Conservation (phyloP, 2,888 invertebrate genomes). For the Spilosoma lubricipeda region DNA sequence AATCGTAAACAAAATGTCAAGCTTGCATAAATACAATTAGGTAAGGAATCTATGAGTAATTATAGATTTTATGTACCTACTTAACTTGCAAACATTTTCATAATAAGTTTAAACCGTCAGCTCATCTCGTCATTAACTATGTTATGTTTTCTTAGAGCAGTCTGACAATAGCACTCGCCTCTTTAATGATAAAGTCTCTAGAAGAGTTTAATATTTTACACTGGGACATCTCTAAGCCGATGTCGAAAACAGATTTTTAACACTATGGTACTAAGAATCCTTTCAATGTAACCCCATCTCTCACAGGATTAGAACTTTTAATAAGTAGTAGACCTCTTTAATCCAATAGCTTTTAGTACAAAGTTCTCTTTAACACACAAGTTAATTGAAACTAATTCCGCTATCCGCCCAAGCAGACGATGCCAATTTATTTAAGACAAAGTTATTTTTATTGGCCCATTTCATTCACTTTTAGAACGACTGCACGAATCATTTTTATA, state of each 20-base stretch:
- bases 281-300: neutral
- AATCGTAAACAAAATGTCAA: neutral
- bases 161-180: neutral
- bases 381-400: conserved; percentile 59
- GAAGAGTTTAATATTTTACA: neutral
- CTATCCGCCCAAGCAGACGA: conserved; percentile 52
- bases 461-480: conserved; percentile 61
- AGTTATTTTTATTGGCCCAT: conserved; percentile 66
- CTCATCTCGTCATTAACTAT: neutral
- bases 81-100: neutral
- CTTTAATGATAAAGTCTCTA: neutral
- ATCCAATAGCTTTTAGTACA: conserved; percentile 29
- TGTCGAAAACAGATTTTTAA: neutral
- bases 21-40: neutral
- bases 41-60: neutral
- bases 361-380: conserved; percentile 37
- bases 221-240: neutral
- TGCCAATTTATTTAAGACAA: conserved; percentile 62
- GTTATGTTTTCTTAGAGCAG: neutral
- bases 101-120: neutral
- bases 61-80: neutral
- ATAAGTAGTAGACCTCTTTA: conserved; percentile 28
- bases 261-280: neutral
- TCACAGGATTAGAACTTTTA: conserved; percentile 1
- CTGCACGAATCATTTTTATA: conserved; percentile 51